Evolutionary conservation across 1,140 invertebrate genomes (phyloP), one percentile per base, ranked within the genome.

Genomic region (Saccostrea glomerata): DNA sequence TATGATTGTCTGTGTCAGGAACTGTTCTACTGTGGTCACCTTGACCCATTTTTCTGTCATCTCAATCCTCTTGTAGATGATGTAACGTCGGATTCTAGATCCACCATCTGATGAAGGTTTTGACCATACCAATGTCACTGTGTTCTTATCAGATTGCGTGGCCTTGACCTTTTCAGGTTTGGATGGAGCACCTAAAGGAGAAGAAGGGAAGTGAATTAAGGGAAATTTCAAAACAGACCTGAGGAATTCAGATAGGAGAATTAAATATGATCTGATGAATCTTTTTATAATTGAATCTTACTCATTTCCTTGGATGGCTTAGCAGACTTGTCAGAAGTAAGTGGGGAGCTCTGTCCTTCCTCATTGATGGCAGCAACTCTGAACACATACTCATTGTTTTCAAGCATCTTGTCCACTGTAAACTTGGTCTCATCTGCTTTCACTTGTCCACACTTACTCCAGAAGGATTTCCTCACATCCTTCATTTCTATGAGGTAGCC

Each of bases 381-480:
- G 96, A 99, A 99, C 88, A 99, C 98, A 94, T 99, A 99, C 54
- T 98, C 97, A 91, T 96, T 96, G 82, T 97, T 98, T n/a, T 99
- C 97, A 12, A 97, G 97, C 17, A 99, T 95, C 2, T 98, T 98
- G 94, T 98, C 98, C 0, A 98, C 98, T 25, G 97, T 97, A 94
- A 98, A 98, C 13, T 95, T 96, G 9, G 89, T 91, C 13, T 91
- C 86, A 15, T 90, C 89, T 56, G 89, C 88, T 82, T 87, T 90
- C 60, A 91, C 84, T 58, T 92, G 88, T 3, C 98, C 90, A 84
- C 88, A 86, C n/a, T 91, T 93, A 47, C 86, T 91, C 90, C 90
- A 93, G 63, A 87, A 90, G 25, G 91, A 91, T 66, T 98, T 90
- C 98, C 98, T 96, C 97, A 97, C 11, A 99, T 98, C 89, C 66